phyloP scores from a whole-genome alignment of 2,888 invertebrate species.

The Pollenia amentaria region DNA sequence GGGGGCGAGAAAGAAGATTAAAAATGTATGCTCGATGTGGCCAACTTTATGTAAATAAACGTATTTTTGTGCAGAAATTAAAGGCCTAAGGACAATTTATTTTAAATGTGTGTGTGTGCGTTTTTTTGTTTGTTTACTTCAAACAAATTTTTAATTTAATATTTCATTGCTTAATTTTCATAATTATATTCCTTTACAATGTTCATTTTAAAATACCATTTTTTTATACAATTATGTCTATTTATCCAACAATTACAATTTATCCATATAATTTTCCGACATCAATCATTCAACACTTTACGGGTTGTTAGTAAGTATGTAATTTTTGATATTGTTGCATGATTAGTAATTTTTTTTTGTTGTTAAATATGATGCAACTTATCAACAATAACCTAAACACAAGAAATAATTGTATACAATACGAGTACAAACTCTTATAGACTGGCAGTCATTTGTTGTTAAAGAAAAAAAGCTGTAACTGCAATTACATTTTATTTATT shows the following conservation, averaged over 20 bases:
- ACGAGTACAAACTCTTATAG: slow-evolving; percentile 14
- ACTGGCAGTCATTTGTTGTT: slow-evolving; percentile 34
- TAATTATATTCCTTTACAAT: neutral
- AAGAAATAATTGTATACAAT: slow-evolving; percentile 17
- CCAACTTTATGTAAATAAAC: no score
- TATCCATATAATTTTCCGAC: slow-evolving; percentile 26
- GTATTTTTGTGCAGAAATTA: no score
- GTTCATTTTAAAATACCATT: neutral
- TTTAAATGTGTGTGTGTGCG: no score
- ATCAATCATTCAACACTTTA: slow-evolving; percentile 69
- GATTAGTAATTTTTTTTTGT: slow-evolving; percentile 54
- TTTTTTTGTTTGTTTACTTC: neutral
- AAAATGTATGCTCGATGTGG: no score
- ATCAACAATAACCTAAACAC: slow-evolving; percentile 71
- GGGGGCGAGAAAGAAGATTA: neutral
- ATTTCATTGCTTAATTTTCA: slow-evolving; percentile 5
- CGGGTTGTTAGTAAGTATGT: slow-evolving; percentile 4
- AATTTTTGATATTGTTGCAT: slow-evolving; percentile 56
- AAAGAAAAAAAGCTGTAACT: slow-evolving; percentile 40
- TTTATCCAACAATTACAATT: slow-evolving; percentile 25
- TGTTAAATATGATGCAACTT: slow-evolving; percentile 69
- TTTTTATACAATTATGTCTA: neutral
- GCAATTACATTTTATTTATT: slow-evolving; percentile 62
- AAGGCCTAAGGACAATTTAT: no score
- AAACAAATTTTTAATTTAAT: slow-evolving; percentile 8